phyloP scores from a whole-genome alignment of 1,140 invertebrate genomes.

The Saccostrea glomerata region DNA sequence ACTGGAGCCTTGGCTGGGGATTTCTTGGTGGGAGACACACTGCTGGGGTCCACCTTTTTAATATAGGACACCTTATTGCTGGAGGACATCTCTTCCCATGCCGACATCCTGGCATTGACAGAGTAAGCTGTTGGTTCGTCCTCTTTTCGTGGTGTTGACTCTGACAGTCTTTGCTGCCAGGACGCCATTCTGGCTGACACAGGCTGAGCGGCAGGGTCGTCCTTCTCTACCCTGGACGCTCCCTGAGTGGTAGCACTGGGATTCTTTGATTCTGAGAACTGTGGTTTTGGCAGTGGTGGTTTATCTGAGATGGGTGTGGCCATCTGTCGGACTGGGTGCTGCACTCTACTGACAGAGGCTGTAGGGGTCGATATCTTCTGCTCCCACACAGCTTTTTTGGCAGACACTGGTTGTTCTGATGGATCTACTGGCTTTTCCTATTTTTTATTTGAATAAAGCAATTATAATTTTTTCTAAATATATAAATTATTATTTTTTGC shows the following conservation, averaged over 20 bases:
- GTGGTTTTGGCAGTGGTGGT: constrained; percentile 40
- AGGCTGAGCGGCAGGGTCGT: constrained; percentile 64
- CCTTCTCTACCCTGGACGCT: constrained; percentile 38
- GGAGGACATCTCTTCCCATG: constrained; percentile 73
- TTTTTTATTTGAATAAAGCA: neutral
- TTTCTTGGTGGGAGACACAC: constrained; percentile 51
- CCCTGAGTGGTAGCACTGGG: constrained; percentile 1
- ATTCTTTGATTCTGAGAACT: neutral
- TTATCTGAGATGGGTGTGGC: constrained; percentile 47
- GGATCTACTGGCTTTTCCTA: constrained; percentile 46
- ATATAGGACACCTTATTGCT: constrained; percentile 68
- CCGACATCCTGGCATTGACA: constrained; percentile 73
- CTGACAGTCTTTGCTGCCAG: constrained; percentile 72
- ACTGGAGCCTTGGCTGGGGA: constrained; percentile 37
- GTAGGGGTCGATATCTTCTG: constrained; percentile 19
- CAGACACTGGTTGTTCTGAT: constrained; percentile 30
- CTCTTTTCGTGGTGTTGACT: constrained; percentile 57
- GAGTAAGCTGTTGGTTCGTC: constrained; percentile 74
- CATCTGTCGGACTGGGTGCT: constrained; percentile 48
- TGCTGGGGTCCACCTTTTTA: constrained; percentile 71
- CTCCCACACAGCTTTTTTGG: constrained; percentile 29
- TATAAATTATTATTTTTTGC: too few relatives aligned
- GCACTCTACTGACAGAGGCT: constrained; percentile 47
- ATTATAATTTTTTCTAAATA: too few relatives aligned
- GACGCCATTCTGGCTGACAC: constrained; percentile 73